Conservation (phyloP, 2,113 vertebrate species). For the Pituophis catenifer region DNA sequence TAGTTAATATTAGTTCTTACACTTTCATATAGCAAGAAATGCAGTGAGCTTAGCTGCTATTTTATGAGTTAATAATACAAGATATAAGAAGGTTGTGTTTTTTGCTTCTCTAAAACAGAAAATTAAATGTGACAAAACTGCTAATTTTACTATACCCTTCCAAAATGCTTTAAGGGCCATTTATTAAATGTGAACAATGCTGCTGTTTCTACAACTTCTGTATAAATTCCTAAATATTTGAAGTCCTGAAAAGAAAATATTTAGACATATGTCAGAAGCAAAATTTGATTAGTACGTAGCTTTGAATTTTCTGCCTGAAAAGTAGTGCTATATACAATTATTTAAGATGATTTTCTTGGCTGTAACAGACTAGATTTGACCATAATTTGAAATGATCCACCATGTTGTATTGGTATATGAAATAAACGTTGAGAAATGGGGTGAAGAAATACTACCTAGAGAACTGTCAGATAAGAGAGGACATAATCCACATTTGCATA, state of each 20-base stretch:
- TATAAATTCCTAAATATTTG: constrained; percentile 42
- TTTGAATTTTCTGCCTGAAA: constrained; percentile 36
- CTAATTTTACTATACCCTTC: constrained; percentile 58
- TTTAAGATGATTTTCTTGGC: background rate
- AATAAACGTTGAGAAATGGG: background rate
- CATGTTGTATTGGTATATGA: background rate
- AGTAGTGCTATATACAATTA: background rate
- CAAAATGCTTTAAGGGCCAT: constrained; percentile 51
- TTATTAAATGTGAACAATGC: constrained; percentile 58
- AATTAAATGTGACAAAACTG: constrained; percentile 59
- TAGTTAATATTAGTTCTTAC: constrained; percentile 36
- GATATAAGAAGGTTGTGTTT: constrained; percentile 62
- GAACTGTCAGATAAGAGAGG: background rate
- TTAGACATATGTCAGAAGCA: constrained; percentile 29
- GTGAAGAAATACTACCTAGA: background rate
- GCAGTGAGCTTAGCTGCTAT: constrained; percentile 39
- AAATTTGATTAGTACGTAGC: constrained; percentile 42
- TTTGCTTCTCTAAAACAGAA: constrained; percentile 48
- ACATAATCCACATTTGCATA: background rate
- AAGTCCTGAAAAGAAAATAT: constrained; percentile 56
- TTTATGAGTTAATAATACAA: constrained; percentile 52
- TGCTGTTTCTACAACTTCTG: constrained; percentile 30
- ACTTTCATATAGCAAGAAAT: constrained; percentile 43
- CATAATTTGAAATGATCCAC: background rate
- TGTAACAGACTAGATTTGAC: background rate